Base-by-base conservation (phyloP, 2,113 vertebrate species). In the Elaphurus davidianus region DNA sequence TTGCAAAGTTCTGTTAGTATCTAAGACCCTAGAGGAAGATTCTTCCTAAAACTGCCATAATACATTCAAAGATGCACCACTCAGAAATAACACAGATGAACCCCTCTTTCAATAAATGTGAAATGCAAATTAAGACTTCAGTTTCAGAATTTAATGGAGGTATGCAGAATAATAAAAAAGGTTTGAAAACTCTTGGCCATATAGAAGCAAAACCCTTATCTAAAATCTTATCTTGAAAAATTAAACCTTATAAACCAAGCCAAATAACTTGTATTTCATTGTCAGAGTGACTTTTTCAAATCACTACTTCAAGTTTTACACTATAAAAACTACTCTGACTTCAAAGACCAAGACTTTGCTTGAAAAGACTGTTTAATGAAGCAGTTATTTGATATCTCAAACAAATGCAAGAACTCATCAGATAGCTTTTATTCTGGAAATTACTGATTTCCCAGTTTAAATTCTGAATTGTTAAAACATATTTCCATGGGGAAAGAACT, bases 361-460 rank as follows among this genome's bases (percentile, higher is more conserved):
- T 96, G 57, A 97, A 98, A 98, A 98, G 60, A 94, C 2, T 89
- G 62, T 93, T 84, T 95, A 96, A 96, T 97, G 94, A 97, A 85
- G 84, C n/a, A 95, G 91, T 95, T 62, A 85, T 85, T 93, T 96
- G 62, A 86, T 97, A 93, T 90, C 45, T 81, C n/a, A 86, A 96
- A 97, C 55, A 98, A 96, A 87, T 55, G 23, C 52, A 98, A 86
- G 62, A 79, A 64, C 23, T 96, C 45, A 71, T 88, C 74, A 84
- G 47, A 94, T 57, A 36, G 40, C 55, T 94, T 97, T 97, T 95
- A 96, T 86, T 97, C 79, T 92, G 47, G 36, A 97, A 92, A 94
- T 92, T 96, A 96, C 36, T 76, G 52, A 94, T 87, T 87, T 84
- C 59, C 28, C 91, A 96, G 90, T 85, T 96, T 94, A 97, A 95